Evolutionary conservation across 2,113 vertebrate species (phyloP).

Genomic region (Sceloporus tristichus): DNA sequence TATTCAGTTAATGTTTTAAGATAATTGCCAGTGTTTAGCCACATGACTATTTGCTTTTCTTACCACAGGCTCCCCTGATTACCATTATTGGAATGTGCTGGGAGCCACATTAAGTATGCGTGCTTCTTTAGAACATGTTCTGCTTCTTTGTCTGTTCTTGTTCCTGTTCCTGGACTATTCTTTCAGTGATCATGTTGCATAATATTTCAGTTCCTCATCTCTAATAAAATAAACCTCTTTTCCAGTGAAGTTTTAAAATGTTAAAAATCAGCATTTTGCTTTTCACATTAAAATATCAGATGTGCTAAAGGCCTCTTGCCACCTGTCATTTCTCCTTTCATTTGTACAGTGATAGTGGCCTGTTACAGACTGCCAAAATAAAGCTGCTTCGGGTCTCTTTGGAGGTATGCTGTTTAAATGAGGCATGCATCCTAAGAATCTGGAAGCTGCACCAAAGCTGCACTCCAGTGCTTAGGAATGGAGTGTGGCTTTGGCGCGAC

Average conservation of each 20-base stretch:
- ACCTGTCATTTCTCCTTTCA: neutral
- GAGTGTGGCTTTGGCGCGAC: too few species aligned
- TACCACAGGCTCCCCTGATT: neutral
- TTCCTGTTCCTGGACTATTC: neutral
- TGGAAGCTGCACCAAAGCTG: too few species aligned
- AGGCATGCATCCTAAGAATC: too few species aligned
- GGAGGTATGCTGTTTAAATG: too few species aligned
- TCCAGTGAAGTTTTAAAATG: neutral
- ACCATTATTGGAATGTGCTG: neutral
- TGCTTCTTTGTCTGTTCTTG: neutral
- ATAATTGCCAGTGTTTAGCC: neutral
- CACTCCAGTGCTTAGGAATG: too few species aligned
- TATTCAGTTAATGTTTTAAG: neutral
- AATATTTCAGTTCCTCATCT: constrained; percentile 17
- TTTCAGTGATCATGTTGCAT: constrained; percentile 11
- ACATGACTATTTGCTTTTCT: neutral
- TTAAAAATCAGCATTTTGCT: neutral
- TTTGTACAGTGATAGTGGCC: neutral
- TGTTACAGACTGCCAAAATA: too few species aligned
- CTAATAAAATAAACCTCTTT: neutral
- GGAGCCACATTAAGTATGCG: too few species aligned
- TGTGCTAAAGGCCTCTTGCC: neutral
- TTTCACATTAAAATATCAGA: neutral
- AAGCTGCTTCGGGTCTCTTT: too few species aligned
- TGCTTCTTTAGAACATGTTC: neutral